These are phyloP conservation scores for Dicrostonyx torquatus DNA, from an alignment of 2,797 vertebrate species.

Conservation along the genomic window DNA sequence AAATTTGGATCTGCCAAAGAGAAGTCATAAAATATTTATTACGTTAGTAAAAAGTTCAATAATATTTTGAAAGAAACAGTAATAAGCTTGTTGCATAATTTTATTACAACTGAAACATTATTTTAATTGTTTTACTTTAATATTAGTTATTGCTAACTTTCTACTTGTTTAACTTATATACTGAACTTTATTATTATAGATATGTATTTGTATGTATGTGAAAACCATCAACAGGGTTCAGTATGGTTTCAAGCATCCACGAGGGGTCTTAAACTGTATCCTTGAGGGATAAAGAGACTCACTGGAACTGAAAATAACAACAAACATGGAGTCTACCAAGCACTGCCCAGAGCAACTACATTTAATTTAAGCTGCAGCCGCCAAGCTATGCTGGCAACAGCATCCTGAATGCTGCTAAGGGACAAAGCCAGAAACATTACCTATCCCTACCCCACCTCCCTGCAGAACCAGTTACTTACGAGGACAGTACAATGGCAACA, in stretches of 20 bases:
- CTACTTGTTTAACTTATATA: background rate
- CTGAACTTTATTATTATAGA: background rate
- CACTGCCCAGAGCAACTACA: background rate
- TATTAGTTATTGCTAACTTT: background rate
- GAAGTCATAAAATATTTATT: background rate
- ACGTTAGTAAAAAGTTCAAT: conserved; percentile 6
- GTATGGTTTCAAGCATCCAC: background rate
- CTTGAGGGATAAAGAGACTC: background rate
- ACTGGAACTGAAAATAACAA: conserved; percentile 1
- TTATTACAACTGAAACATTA: background rate
- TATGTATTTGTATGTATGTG: background rate
- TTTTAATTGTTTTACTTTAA: background rate
- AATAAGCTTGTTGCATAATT: background rate
- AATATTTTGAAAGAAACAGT: background rate
- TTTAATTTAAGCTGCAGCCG: background rate
- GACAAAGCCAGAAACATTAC: conserved; percentile 17
- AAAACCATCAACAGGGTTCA: background rate
- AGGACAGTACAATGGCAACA: conserved; percentile 96
- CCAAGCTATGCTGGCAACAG: background rate
- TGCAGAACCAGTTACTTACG: conserved; percentile 89
- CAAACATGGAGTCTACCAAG: background rate
- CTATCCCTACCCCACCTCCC: background rate
- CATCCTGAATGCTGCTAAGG: background rate
- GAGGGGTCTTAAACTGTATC: background rate
- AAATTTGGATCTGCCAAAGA: background rate